A percentile compares a stretch with the other conserved stretches of the same genome.
Conservation (phyloP, 2,113 vertebrate genomes). For the Notechis scutatus region DNA sequence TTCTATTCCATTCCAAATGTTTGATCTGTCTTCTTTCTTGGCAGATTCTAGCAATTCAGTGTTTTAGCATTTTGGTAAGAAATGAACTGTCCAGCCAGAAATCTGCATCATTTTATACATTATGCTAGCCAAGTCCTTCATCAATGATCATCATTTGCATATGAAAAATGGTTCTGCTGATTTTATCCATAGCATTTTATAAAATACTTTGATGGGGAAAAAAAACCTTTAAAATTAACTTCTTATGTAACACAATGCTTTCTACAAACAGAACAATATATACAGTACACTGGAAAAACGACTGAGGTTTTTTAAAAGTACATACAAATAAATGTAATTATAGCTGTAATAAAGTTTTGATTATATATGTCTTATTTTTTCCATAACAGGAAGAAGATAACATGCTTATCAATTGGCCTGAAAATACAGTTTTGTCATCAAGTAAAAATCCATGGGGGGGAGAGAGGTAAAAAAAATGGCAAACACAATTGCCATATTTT, state of each 20-base stretch:
- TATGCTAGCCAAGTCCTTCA: background rate
- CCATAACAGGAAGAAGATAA: too few relatives aligned
- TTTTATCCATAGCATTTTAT: background rate
- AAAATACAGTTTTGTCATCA: background rate
- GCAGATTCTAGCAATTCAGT: background rate
- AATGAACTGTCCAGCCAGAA: background rate
- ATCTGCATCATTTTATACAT: background rate
- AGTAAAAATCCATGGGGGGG: background rate
- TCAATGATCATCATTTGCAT: background rate
- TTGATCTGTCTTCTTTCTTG: background rate
- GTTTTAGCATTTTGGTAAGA: background rate
- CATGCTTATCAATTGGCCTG: background rate
- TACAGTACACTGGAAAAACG: background rate
- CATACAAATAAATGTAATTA: background rate
- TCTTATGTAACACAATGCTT: background rate
- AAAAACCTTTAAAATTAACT: background rate
- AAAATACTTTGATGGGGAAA: background rate
- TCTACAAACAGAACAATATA: background rate
- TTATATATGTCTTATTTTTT: background rate
- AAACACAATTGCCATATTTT: background rate
- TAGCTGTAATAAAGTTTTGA: background rate
- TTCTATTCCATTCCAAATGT: background rate
- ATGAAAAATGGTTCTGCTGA: background rate
- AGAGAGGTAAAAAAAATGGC: background rate
- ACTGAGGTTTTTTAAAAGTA: background rate